Conservation (phyloP, 2,113 vertebrate genomes). For the Nesogale talazaci region DNA sequence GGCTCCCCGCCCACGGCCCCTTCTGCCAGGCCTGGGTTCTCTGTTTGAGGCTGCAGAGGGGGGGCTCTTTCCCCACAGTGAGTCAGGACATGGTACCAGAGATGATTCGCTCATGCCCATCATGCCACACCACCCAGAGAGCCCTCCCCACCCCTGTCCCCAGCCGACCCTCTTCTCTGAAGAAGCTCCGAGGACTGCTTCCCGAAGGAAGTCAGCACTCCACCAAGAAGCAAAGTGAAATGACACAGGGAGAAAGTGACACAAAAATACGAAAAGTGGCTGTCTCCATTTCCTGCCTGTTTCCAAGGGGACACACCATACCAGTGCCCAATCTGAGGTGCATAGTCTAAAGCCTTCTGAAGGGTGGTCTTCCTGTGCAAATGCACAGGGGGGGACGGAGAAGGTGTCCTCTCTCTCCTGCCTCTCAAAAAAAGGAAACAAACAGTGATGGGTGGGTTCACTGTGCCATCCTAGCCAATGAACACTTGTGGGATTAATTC, state of each 20-base stretch:
- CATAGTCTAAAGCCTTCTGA: not conserved
- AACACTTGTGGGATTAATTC: too few relatives aligned
- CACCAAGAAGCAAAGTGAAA: not conserved
- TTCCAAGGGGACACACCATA: not conserved
- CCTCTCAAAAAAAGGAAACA: not conserved
- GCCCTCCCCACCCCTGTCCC: not conserved
- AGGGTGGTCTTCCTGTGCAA: not conserved
- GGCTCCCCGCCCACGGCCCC: too few relatives aligned
- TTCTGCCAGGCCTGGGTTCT: too few relatives aligned
- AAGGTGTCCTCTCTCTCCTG: not conserved
- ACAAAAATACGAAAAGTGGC: not conserved
- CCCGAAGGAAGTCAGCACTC: not conserved
- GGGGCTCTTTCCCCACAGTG: not conserved
- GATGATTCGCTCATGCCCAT: not conserved
- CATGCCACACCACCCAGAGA: not conserved
- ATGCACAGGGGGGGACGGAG: not conserved
- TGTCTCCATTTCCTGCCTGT: not conserved
- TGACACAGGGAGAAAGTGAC: not conserved
- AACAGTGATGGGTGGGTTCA: too few relatives aligned
- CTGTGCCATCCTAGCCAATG: too few relatives aligned
- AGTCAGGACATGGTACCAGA: not conserved
- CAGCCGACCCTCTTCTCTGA: not conserved
- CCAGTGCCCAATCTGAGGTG: not conserved
- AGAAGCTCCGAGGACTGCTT: not conserved
- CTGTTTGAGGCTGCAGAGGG: not conserved